Conservation (phyloP, 2,888 invertebrate genomes). For the Podabrus alpinus region DNA sequence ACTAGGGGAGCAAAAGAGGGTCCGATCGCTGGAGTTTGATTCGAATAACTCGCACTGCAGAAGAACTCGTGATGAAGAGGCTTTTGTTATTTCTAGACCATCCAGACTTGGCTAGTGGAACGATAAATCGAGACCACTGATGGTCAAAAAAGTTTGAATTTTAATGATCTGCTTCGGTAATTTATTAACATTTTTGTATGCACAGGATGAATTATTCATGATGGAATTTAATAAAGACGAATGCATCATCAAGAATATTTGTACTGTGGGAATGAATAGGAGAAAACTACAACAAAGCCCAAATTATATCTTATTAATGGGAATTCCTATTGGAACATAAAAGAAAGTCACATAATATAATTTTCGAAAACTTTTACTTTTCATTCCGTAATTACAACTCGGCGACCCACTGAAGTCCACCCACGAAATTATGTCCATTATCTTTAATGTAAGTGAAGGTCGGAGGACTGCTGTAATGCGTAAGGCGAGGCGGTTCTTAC, state of each 20-base stretch:
- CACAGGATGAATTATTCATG: neutral
- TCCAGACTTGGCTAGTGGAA: neutral
- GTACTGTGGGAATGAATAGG: neutral
- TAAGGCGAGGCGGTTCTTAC: constrained; percentile 16
- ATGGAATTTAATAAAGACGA: neutral
- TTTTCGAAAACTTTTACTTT: neutral
- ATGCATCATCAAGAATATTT: neutral
- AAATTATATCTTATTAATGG: neutral
- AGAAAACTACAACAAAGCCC: neutral
- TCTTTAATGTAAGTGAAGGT: neutral
- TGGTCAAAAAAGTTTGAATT: no score
- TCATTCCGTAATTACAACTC: neutral
- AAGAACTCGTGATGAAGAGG: neutral
- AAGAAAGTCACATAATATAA: neutral
- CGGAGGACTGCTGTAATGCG: neutral
- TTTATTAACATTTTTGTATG: neutral
- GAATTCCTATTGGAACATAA: neutral
- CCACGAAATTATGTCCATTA: neutral
- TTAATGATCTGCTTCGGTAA: no score
- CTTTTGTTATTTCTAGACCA: neutral
- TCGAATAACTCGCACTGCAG: neutral
- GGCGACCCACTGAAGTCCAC: neutral
- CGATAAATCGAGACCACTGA: no score
- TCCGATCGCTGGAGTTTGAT: neutral
- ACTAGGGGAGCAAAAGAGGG: neutral